phyloP scores from a whole-genome alignment of 2,888 invertebrate genomes.

The Piscicola geometra region DNA sequence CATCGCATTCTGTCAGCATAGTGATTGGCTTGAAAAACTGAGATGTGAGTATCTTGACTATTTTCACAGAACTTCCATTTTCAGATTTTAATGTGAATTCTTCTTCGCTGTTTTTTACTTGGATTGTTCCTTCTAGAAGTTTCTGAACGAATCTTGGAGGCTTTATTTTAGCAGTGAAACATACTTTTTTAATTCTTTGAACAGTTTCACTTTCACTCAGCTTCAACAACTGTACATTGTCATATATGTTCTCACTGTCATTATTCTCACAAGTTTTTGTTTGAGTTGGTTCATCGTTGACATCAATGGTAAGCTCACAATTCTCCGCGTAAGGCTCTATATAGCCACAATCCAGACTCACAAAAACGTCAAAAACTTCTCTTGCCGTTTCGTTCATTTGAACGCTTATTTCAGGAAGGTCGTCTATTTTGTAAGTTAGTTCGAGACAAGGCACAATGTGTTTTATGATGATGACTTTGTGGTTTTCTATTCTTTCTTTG shows the following conservation, averaged over 20 bases:
- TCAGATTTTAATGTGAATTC: conserved; percentile 20
- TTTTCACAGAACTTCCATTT: conserved; percentile 23
- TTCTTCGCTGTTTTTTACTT: conserved; percentile 29
- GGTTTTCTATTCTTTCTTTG: conserved; percentile 17
- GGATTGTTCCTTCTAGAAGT: conserved; percentile 30
- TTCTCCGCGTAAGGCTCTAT: conserved; percentile 36
- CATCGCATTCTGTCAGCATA: conserved; percentile 21
- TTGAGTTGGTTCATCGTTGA: neutral
- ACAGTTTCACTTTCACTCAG: neutral
- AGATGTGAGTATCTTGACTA: conserved; percentile 26
- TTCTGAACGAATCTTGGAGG: conserved; percentile 26
- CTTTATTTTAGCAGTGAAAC: conserved; percentile 23
- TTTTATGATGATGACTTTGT: conserved; percentile 26
- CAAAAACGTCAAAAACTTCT: conserved; percentile 31
- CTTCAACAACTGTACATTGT: neutral
- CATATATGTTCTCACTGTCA: neutral
- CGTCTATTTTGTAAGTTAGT: conserved; percentile 26
- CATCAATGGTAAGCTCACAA: conserved; percentile 25
- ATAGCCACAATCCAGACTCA: conserved; percentile 33
- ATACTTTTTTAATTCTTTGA: conserved; percentile 7
- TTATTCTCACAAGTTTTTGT: neutral
- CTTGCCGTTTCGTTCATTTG: neutral
- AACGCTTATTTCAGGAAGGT: conserved; percentile 24
- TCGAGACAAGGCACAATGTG: conserved; percentile 30
- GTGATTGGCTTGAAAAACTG: conserved; percentile 31